Conservation (phyloP, 2,797 vertebrate species). For the Erethizon dorsatum region DNA sequence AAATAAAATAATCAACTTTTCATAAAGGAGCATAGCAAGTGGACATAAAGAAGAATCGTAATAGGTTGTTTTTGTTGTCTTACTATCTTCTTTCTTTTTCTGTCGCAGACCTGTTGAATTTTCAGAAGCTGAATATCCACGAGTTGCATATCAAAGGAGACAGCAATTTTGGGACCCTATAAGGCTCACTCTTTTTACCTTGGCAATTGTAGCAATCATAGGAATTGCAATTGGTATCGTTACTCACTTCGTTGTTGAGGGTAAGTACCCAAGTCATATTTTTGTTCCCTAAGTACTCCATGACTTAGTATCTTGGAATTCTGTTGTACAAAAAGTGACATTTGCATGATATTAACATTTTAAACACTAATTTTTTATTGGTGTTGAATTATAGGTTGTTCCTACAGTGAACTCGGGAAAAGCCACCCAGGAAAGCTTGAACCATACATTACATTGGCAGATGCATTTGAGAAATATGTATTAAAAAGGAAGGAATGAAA, state of each 20-base stretch:
- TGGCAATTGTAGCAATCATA: constrained; percentile 81
- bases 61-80: neutral
- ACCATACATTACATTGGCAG: neutral
- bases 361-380: constrained; percentile 49
- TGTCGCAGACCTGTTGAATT: constrained; percentile 79
- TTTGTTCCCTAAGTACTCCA: constrained; percentile 50
- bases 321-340: constrained; percentile 28
- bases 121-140: constrained; percentile 77
- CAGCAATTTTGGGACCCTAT: constrained; percentile 82
- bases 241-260: constrained; percentile 82
- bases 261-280: constrained; percentile 75
- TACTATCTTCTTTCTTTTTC: constrained; percentile 59
- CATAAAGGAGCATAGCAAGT: neutral
- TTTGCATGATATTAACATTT: constrained; percentile 58
- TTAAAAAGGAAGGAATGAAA: constrained; percentile 7
- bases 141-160: constrained; percentile 73
- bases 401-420: neutral
- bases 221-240: constrained; percentile 85
- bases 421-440: neutral
- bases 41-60: neutral
- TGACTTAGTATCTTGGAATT: constrained; percentile 62
- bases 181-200: constrained; percentile 74
- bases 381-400: constrained; percentile 55
- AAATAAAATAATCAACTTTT: neutral
- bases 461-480: neutral